Evolutionary conservation across 2,888 invertebrate genomes (phyloP).

Genomic region (Drosophila subquinaria): DNA sequence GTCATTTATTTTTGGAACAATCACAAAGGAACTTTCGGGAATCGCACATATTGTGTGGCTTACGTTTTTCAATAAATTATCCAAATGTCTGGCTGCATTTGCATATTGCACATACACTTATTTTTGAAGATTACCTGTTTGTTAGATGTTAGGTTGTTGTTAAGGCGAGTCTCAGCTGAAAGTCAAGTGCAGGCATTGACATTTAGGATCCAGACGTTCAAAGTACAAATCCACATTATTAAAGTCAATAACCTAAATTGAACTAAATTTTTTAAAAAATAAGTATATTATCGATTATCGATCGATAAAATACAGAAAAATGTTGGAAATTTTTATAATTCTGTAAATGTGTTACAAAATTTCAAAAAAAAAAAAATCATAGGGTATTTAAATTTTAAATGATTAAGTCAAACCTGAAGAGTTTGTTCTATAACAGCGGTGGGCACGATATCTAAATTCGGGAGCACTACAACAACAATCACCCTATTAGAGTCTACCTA

Average conservation of each 20-base stretch:
- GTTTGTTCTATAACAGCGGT: no score
- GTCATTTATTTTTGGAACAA: background rate
- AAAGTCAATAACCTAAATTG: slow-evolving; percentile 31
- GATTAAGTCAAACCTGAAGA: no score
- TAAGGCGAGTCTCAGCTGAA: slow-evolving; percentile 7
- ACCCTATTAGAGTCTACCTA: no score
- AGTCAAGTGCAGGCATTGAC: slow-evolving; percentile 54
- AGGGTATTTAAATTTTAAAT: no score
- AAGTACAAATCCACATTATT: slow-evolving; percentile 36
- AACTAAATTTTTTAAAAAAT: background rate
- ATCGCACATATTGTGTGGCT: background rate
- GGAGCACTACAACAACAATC: no score
- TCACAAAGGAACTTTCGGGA: slow-evolving; percentile 10
- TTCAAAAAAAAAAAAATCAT: no score
- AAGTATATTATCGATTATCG: background rate
- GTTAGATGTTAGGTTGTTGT: background rate
- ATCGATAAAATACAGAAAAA: background rate
- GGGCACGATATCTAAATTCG: no score
- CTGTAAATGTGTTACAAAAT: background rate
- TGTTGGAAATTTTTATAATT: background rate
- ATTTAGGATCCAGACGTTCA: slow-evolving; percentile 62
- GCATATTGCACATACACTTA: slow-evolving; percentile 57
- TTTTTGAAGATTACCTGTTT: slow-evolving; percentile 17
- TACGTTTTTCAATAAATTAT: slow-evolving; percentile 32
- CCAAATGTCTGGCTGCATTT: slow-evolving; percentile 52